Conservation (phyloP, 2,113 vertebrate genomes). For the Edolisoma coerulescens region DNA sequence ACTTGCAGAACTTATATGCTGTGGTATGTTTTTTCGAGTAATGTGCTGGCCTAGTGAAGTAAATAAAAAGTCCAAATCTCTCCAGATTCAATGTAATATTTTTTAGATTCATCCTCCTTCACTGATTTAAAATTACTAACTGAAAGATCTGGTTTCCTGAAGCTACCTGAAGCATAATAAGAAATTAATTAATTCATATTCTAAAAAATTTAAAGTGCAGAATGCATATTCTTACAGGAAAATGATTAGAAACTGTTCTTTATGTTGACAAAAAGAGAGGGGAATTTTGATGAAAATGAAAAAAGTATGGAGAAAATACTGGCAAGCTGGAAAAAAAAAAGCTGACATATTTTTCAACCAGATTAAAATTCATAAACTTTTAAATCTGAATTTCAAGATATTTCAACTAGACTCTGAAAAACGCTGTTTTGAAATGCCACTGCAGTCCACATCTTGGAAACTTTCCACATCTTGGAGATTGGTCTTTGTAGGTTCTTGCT, state of each 20-base stretch:
- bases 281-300: not conserved
- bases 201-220: not conserved
- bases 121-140: not conserved
- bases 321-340: not conserved
- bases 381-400: not conserved
- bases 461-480: not conserved
- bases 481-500: not conserved
- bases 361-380: not conserved
- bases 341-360: not conserved
- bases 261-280: not conserved
- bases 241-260: not conserved
- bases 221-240: not conserved
- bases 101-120: not conserved
- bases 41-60: not conserved
- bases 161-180: not conserved
- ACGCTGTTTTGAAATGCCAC: not conserved
- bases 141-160: not conserved
- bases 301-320: not conserved
- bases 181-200: not conserved
- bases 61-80: not conserved
- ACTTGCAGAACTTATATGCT: not conserved
- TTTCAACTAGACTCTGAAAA: not conserved
- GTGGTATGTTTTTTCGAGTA: not conserved
- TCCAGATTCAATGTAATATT: not conserved
- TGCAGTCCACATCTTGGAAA: not conserved